Percentiles rank a stretch among this genome's conserved stretches.
Conservation (phyloP, 2,888 invertebrate genomes). For the Apantesis nais region DNA sequence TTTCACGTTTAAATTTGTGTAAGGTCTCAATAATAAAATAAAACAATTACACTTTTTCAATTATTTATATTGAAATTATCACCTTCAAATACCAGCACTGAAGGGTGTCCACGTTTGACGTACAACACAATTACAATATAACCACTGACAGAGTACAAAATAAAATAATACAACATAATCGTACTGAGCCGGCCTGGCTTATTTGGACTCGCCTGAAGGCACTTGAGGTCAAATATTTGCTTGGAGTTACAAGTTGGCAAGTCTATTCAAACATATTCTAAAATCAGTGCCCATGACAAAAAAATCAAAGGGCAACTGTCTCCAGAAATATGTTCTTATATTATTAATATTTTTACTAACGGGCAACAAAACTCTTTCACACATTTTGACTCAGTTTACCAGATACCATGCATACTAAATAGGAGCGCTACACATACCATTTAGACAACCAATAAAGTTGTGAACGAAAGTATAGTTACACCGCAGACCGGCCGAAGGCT, state of each 20-base stretch:
- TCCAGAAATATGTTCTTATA: constrained; percentile 5
- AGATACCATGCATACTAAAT: constrained; percentile 19
- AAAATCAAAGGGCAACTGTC: constrained; percentile 7
- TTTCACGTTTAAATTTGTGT: background rate
- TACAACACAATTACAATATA: constrained; percentile 79
- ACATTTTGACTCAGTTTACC: constrained; percentile 18
- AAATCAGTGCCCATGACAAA: constrained; percentile 11
- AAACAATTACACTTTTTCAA: constrained; percentile 62
- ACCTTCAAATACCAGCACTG: constrained; percentile 80
- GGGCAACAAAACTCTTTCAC: constrained; percentile 12
- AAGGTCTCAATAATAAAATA: constrained; percentile 32
- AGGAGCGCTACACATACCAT: constrained; percentile 22
- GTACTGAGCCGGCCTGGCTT: constrained; percentile 65
- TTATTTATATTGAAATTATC: constrained; percentile 83
- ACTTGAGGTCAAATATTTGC: constrained; percentile 76
- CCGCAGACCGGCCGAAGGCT: constrained; percentile 74
- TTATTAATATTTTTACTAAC: background rate
- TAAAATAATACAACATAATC: constrained; percentile 50
- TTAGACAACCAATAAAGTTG: constrained; percentile 51
- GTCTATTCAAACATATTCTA: constrained; percentile 46
- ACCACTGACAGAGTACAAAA: constrained; percentile 61
- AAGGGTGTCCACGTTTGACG: constrained; percentile 83
- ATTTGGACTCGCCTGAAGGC: constrained; percentile 79
- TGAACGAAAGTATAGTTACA: constrained; percentile 39
- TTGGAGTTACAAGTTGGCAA: constrained; percentile 71